Evolutionary conservation across 2,797 vertebrate species (phyloP), one percentile per base, ranked within the genome.

Genomic region (Poeciliopsis gracilis): DNA sequence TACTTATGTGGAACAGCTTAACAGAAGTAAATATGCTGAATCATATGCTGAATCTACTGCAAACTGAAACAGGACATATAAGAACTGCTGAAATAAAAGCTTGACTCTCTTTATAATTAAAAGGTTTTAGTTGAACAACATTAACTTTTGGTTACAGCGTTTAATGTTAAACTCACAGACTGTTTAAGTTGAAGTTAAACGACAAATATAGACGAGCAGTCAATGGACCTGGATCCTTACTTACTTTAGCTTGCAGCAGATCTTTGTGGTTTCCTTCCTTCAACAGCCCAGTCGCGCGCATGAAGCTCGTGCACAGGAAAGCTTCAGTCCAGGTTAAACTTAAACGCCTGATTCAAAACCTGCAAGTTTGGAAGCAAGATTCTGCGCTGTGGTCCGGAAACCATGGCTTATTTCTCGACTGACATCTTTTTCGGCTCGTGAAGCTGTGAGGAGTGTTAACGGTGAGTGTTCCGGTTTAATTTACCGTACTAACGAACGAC

Each of bases 281-380:
- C 38, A 43, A 5, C 38, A 53, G 49, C 45, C 15, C 20, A 51
- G 10, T 77, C 43, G 18, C 90, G 79, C 79, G 84, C 38, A 57
- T n/a, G 23, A 51, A 9, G 87, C 90, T 89, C 90, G 90, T 90
- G 77, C 92, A 82, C 85, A 47, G 55, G 71, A 11, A 3, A 15
- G 18, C 36, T n/a, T 59, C 61, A 5, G 67, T 61, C 15, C 47
- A 43, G 13, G 38, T 55, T 33, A 10, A 36, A 61, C 45, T 55
- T 33, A 10, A 36, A 61, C 45, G 78, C 57, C 11, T 43, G 77
- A 57, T 76, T 6, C 23, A 4, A 82, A 89, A 90, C 43, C 63
- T 75, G 1, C n/a, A 12, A 12, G 1, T 7, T 30, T 80, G 73
- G 47, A 1, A 57, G 2, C 66, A 18, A 9, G 25, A 57, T 72